A percentile compares a stretch with the other conserved stretches of the same genome.
Evolutionary conservation across 2,888 invertebrate species (phyloP).

Genomic region (Griposia aprilina): DNA sequence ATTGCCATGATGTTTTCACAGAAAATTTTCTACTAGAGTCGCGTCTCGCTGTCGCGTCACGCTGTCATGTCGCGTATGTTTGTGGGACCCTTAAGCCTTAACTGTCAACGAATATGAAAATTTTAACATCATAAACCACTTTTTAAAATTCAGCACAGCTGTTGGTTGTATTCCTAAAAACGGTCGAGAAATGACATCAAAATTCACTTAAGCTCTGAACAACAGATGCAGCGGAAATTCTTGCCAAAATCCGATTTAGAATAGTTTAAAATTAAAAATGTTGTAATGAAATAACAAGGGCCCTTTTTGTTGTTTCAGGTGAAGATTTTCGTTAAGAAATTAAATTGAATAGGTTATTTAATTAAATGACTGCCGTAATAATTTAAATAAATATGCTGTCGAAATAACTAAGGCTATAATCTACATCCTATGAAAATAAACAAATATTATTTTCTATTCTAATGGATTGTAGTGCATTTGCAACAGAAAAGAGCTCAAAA

Average conservation of each 20-base stretch:
- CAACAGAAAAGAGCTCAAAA: too few species aligned
- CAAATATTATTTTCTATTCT: neutral
- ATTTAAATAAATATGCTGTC: neutral
- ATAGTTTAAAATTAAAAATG: slow-evolving; percentile 46
- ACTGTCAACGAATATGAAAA: slow-evolving; percentile 25
- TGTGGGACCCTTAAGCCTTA: neutral
- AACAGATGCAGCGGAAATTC: slow-evolving; percentile 48
- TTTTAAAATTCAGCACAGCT: slow-evolving; percentile 55
- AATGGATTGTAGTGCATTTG: too few species aligned
- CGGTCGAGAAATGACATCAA: slow-evolving; percentile 50
- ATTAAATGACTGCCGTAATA: neutral
- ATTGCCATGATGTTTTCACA: too few species aligned
- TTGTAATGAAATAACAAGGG: slow-evolving; percentile 11
- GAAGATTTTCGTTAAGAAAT: neutral
- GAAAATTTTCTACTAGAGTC: too few species aligned
- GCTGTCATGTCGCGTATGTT: too few species aligned
- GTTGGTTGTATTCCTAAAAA: slow-evolving; percentile 48
- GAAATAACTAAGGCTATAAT: neutral
- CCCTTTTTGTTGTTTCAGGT: neutral
- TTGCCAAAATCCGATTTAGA: slow-evolving; percentile 35
- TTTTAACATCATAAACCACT: slow-evolving; percentile 12
- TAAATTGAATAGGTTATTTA: neutral
- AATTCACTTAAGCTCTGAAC: slow-evolving; percentile 49
- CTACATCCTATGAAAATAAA: neutral
- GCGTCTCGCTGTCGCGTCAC: too few species aligned